Base-by-base conservation (phyloP, 2,888 invertebrate genomes). In the Drosophila conformis region DNA sequence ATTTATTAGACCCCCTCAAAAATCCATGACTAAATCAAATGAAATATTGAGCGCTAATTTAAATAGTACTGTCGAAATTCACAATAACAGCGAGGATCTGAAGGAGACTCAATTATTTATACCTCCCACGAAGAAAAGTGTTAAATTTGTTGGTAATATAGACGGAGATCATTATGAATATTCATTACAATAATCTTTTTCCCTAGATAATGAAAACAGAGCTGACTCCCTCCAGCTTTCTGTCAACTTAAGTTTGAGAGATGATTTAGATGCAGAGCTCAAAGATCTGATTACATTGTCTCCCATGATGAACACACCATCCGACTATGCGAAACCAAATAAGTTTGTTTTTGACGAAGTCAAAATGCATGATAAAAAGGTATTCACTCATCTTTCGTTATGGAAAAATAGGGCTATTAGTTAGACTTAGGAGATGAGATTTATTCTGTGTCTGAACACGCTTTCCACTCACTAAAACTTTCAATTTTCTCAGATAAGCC, bases 31-130 rank as follows among this genome's bases (percentile, higher is more conserved):
- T 36, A 31, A 21, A 13, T n/a, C 13, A 11, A 76, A 27, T 8
- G 25, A 36, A 13, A 2, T 36, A 8, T n/a, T 11, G 0, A 25
- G 25, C 1, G 27, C 40, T 11, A 46, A n/a, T 18, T 33, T 64
- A 7, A 72, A 27, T 38, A 58, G 33, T 29, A 58, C 48, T 29
- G 53, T 40, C 5, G 11, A 49, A 36, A 27, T 36, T 27, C 40
- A 27, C 33, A 57, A 53, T 38, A 33, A n/a, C 8, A 36, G 27
- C 1, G 67, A 76, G 8, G 81, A 80, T 57, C 33, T 61, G 27
- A 42, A 48, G 27, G 81, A 67, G 10, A 80, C 81, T 2, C 66
- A 80, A 40, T 36, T 75, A 33, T 76, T 76, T 38, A 25, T 70
- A 25, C 40, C 31, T 25, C 36, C 58, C 4, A 31, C 13, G 18